Conservation (phyloP, 2,113 vertebrate genomes). For the Ochotona princeps region DNA sequence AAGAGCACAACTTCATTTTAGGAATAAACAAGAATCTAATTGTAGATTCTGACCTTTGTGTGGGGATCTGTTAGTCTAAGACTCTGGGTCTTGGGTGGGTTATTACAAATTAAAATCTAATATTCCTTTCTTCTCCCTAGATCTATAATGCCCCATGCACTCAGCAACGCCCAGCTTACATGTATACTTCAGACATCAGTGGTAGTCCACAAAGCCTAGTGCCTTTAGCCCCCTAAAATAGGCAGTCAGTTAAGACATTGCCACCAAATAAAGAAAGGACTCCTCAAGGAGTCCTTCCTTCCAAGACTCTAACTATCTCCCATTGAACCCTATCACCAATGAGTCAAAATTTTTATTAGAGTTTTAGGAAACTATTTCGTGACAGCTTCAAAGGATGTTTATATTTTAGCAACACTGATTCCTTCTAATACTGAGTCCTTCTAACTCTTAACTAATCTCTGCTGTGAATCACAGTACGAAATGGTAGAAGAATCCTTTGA, state of each 20-base stretch:
- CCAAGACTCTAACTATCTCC: conserved; percentile 79
- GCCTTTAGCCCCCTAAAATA: conserved; percentile 44
- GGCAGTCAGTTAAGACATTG: conserved; percentile 73
- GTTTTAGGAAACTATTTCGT: conserved; percentile 67
- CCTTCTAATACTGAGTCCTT: conserved; percentile 74
- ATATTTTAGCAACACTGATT: conserved; percentile 76
- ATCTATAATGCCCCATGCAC: conserved; percentile 56
- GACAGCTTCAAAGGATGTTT: conserved; percentile 78
- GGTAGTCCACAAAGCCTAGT: conserved; percentile 25
- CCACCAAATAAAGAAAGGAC: conserved; percentile 62
- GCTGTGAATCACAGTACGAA: conserved; percentile 66
- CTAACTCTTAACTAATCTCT: conserved; percentile 70
- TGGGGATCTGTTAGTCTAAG: conserved; percentile 60
- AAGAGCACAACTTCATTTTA: conserved; percentile 57
- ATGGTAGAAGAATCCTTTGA: conserved; percentile 41
- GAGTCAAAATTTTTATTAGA: conserved; percentile 79
- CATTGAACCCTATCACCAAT: conserved; percentile 68
- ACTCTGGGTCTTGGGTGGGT: conserved; percentile 51
- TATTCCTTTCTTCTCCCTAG: conserved; percentile 52
- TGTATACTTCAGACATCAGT: background rate
- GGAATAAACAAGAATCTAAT: conserved; percentile 72
- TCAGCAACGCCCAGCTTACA: conserved; percentile 53
- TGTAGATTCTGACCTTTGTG: conserved; percentile 70
- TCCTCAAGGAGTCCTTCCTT: conserved; percentile 48
- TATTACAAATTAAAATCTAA: conserved; percentile 81